Conservation (phyloP, 2,888 invertebrate genomes). For the Notodonta ziczac region DNA sequence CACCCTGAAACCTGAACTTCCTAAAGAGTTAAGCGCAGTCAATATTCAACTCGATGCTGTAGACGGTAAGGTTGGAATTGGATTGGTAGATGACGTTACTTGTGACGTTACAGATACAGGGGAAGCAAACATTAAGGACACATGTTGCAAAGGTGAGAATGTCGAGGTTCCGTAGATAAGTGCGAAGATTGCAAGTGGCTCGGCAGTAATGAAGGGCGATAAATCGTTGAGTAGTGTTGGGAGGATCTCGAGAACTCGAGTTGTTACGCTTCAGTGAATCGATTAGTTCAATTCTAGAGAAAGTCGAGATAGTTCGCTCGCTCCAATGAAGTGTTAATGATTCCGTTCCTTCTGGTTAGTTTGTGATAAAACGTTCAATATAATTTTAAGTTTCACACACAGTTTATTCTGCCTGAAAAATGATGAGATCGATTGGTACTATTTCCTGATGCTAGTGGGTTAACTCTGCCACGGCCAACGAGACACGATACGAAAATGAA, state of each 20-base stretch:
- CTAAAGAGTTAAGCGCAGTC: neutral
- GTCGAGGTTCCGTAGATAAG: conserved; percentile 61
- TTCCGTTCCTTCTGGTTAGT: no score
- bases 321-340: no score
- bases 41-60: neutral
- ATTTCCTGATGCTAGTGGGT: no score
- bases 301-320: neutral
- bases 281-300: conserved; percentile 3
- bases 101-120: conserved; percentile 17
- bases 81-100: neutral
- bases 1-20: conserved; percentile 7
- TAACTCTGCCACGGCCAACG: no score
- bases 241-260: conserved; percentile 17
- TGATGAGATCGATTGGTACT: no score
- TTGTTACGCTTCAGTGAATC: conserved; percentile 5
- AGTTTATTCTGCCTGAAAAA: no score
- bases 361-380: no score
- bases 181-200: conserved; percentile 47
- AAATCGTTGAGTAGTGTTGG: conserved; percentile 47
- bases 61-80: conserved; percentile 5
- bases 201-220: conserved; percentile 57
- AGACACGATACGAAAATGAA: no score
- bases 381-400: no score
- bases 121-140: conserved; percentile 61
- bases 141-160: conserved; percentile 72